These are phyloP conservation scores for Ciconia nigra DNA, from an alignment of 2,797 vertebrate genomes.

Conservation along the genomic window DNA sequence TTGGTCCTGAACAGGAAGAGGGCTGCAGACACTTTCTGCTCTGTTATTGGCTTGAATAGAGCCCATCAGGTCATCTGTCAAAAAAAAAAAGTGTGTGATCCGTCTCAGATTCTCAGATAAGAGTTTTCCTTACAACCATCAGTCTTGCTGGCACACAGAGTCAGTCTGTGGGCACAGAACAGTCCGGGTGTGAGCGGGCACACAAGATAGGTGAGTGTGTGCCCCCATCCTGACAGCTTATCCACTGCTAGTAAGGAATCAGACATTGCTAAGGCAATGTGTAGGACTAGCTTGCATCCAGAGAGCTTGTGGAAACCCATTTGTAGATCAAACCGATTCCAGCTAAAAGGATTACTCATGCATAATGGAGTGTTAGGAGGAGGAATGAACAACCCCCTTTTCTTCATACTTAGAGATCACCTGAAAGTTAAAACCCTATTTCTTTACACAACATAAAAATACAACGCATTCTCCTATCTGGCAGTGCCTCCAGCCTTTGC, in stretches of 20 bases:
- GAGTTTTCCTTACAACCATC: not conserved
- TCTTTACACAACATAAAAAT: not conserved
- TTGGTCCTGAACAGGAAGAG: not conserved
- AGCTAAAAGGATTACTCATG: not conserved
- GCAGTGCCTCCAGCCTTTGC: not conserved
- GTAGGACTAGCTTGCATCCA: not conserved
- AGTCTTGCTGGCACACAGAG: not conserved
- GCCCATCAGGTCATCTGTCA: not conserved
- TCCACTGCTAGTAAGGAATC: not conserved
- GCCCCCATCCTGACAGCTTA: not conserved
- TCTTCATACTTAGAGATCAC: not conserved
- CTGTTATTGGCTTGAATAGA: not conserved
- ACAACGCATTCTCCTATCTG: not conserved
- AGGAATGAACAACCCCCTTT: not conserved
- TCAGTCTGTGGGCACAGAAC: not conserved
- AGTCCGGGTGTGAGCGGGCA: not conserved
- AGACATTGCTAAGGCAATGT: not conserved
- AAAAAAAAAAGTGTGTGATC: accelerated
- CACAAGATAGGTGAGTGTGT: accelerated
- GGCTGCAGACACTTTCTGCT: not conserved
- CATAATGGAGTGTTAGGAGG: not conserved
- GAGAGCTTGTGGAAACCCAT: not conserved
- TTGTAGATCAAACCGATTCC: not conserved
- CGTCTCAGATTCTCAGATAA: not conserved
- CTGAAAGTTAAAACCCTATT: not conserved